Evolutionary conservation across 2,888 invertebrate species (phyloP).

Genomic region (Pachydiplax longipennis): DNA sequence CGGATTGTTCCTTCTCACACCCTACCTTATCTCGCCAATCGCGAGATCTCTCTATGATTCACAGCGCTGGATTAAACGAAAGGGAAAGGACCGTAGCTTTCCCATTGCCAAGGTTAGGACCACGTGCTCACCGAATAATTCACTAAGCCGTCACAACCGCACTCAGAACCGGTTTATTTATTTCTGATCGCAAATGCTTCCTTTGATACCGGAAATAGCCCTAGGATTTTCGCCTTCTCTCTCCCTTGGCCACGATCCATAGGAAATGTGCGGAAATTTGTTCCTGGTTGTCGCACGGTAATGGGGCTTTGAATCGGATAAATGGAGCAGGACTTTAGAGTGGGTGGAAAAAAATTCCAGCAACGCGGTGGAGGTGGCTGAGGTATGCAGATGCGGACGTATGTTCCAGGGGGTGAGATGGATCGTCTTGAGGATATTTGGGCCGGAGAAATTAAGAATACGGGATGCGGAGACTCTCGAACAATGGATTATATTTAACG

Average conservation of each 20-base stretch:
- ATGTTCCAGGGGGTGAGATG: neutral
- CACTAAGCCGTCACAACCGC: neutral
- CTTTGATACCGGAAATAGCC: constrained; percentile 19
- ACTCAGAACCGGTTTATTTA: constrained; percentile 12
- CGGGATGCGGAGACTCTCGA: no score
- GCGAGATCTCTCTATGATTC: neutral
- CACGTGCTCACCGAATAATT: constrained; percentile 6
- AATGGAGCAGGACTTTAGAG: neutral
- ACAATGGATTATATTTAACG: no score
- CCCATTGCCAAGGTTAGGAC: constrained; percentile 35
- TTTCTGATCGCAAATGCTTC: constrained; percentile 23
- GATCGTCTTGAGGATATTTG: neutral
- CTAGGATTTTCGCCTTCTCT: neutral
- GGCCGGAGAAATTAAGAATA: neutral
- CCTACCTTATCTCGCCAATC: neutral
- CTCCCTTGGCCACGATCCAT: neutral
- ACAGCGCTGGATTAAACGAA: neutral
- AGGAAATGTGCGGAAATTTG: neutral
- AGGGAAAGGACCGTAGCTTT: neutral
- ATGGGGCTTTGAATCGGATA: neutral
- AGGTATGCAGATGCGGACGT: neutral
- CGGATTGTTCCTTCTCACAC: neutral
- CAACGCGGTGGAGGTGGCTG: neutral
- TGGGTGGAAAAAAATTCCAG: neutral
- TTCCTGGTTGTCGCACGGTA: neutral